Evolutionary conservation across 2,113 vertebrate species (phyloP).

Genomic region (Macaca nemestrina): DNA sequence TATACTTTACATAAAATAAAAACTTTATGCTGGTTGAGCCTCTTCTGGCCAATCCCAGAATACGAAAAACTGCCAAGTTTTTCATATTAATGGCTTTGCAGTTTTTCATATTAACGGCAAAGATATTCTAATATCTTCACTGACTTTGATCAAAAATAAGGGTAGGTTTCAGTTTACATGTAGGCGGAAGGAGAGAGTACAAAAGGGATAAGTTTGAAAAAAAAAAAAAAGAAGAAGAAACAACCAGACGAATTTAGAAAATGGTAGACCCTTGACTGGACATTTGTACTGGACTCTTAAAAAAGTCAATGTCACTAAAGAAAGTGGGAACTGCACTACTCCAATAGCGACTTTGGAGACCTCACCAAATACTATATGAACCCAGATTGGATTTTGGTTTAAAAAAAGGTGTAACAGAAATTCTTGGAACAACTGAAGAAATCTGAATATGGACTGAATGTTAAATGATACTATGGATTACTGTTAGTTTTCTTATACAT

Average conservation of each 20-base stretch:
- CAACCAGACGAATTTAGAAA: neutral
- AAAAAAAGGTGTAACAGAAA: conserved; percentile 38
- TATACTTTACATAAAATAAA: conserved; percentile 44
- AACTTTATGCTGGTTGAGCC: neutral
- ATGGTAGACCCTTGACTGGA: neutral
- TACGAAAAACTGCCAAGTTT: neutral
- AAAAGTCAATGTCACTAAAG: conserved; percentile 18
- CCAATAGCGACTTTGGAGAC: neutral
- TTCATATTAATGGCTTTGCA: too few relatives aligned
- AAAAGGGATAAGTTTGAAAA: neutral
- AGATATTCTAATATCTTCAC: neutral
- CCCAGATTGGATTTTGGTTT: conserved; percentile 5
- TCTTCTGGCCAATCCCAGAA: conserved; percentile 5
- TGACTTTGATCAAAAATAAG: conserved; percentile 44
- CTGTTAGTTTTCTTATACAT: neutral
- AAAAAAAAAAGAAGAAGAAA: conserved; percentile 28
- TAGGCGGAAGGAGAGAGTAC: neutral
- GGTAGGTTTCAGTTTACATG: neutral
- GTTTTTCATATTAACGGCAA: too few relatives aligned
- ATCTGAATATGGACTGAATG: neutral
- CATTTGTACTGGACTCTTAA: neutral
- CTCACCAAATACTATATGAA: neutral
- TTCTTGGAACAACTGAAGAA: neutral
- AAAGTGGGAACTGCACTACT: neutral
- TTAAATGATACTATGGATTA: neutral